Percentiles rank a stretch among this genome's conserved stretches.
phyloP scores from a whole-genome alignment of 2,113 vertebrate species.

The Protobothrops mucrosquamatus region DNA sequence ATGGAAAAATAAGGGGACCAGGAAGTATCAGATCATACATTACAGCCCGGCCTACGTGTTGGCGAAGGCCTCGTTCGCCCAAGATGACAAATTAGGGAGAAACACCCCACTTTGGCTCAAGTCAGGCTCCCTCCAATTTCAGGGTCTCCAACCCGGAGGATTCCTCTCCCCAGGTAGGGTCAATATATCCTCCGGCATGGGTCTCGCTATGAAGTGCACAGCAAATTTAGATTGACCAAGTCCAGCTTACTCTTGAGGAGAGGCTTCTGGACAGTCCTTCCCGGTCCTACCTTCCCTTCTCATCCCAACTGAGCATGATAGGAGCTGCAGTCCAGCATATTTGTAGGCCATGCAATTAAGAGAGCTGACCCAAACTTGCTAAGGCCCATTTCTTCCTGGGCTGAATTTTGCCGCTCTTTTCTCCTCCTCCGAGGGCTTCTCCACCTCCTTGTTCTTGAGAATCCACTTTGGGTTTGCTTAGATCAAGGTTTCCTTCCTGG shows the following conservation, averaged over 20 bases:
- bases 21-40: slow-evolving; percentile 13
- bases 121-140: not conserved
- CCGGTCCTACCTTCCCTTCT: slow-evolving; percentile 16
- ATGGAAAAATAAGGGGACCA: slow-evolving; percentile 15
- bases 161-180: not conserved
- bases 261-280: slow-evolving; percentile 22
- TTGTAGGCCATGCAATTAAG: not conserved
- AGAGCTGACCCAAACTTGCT: slow-evolving; percentile 1
- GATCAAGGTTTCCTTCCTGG: slow-evolving; percentile 31
- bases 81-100: not conserved
- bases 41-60: not conserved
- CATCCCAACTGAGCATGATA: not conserved
- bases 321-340: not conserved
- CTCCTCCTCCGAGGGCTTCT: too few relatives aligned
- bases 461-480: not conserved
- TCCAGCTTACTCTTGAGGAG: not conserved
- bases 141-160: not conserved
- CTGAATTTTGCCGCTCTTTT: not conserved
- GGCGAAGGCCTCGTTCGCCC: not conserved
- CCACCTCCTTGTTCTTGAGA: not conserved
- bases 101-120: not conserved
- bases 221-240: not conserved
- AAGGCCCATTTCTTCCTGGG: not conserved
- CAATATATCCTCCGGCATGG: not conserved
- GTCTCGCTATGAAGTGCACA: not conserved